Evolutionary conservation across 2,888 invertebrate species (phyloP), one percentile per base, ranked within the genome.

Genomic region (Eristalis arbustorum): DNA sequence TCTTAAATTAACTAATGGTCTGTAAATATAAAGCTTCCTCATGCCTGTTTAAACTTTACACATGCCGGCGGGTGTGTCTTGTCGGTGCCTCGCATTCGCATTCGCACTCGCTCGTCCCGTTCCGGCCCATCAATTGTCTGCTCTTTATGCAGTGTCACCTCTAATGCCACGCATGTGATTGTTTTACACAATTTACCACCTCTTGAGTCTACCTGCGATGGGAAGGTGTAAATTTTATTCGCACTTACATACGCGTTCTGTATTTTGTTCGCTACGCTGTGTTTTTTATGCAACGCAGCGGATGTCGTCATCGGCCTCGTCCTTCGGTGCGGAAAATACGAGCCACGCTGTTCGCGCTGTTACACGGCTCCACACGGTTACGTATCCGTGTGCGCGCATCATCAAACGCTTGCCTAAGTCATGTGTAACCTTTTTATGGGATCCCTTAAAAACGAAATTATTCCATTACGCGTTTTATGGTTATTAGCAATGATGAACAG

Each of bases 391-490:
- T 61, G 42, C 64, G 71, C 61, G 71, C 49, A 62, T 67, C 75
- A 74, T 74, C 80, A 80, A 74, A 59, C 57, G 68, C 68, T 64
- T 42, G 62, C 49, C 63, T 63, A 68, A 82, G 64, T 71, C 61
- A 71, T 73, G 71, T 76, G 81, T 71, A 76, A 62, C 71, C 56
- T 77, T 77, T 80, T 83, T 76, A 73, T 76, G 67, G 57, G 49
- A 71, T 22, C 37, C 73, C 71, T 78, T 79, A 66, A 75, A 83
- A 84, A 79, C 66, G 40, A 75, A 75, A 79, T 84, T 75, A 84
- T 79, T 79, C 74, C 74, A 84, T 84, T 75, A 84, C 75, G 59
- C 66, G 84, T 64, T 84, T 79, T 84, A 79, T 79, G 84, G 69
- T 67, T 75, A 79, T 75, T 74, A 75, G 74, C 68, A 79, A 74